Conservation (phyloP, 2,113 vertebrate genomes). For the Brachyhypopomus gauderio region DNA sequence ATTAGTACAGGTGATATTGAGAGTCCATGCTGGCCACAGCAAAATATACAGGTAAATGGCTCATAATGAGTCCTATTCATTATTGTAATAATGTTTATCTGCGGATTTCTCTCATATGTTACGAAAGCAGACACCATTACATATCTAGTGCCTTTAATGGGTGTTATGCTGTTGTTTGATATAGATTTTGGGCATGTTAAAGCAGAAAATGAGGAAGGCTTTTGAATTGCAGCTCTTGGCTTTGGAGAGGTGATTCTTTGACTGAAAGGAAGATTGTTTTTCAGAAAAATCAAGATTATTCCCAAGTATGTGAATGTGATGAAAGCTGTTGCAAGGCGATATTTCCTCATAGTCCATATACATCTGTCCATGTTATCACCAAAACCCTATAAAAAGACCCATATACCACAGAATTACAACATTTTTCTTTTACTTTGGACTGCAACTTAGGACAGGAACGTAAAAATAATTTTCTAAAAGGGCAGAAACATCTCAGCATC, state of each 20-base stretch:
- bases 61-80: constrained; percentile 65
- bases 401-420: constrained; percentile 8
- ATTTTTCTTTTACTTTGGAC: too few relatives aligned
- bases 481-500: too few relatives aligned
- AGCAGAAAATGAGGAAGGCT: constrained; percentile 13
- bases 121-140: constrained; percentile 73
- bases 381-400: constrained; percentile 17
- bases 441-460: too few relatives aligned
- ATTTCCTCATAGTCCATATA: constrained; percentile 2
- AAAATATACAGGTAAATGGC: constrained; percentile 72
- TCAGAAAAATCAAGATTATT: neutral
- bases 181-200: constrained; percentile 8
- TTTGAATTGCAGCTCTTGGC: neutral
- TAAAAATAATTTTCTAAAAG: too few relatives aligned
- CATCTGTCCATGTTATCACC: neutral
- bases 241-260: neutral
- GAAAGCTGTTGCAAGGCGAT: neutral
- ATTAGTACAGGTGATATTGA: constrained; percentile 1
- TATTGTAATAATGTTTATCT: constrained; percentile 71
- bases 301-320: neutral
- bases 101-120: constrained; percentile 63
- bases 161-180: constrained; percentile 59
- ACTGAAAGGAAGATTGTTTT: neutral
- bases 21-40: constrained; percentile 59
- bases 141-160: constrained; percentile 67